Base-by-base conservation (phyloP, 2,888 invertebrate genomes). In the Cotesia congregata region DNA sequence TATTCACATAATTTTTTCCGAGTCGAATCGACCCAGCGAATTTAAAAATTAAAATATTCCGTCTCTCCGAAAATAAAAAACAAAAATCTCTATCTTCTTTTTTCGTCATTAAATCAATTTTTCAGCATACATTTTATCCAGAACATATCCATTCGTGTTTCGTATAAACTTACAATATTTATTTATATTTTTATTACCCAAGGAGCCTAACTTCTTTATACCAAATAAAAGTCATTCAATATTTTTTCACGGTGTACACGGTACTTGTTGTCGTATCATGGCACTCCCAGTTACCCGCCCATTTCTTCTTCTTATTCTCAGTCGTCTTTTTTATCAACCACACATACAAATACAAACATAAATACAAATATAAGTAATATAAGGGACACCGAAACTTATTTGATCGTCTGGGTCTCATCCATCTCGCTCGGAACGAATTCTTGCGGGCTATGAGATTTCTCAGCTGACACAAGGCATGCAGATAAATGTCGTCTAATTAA, bases 401-500 rank as follows among this genome's bases (percentile, higher is more conserved):
- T 20, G 30, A 30, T 68, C 12, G 38, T 39, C 12, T 30, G 30
- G 30, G 20, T 38, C 50, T 69, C 20, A 50, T 59, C 62, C 41
- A 38, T 40, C 65, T 61, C 39, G 39, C 59, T 74, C 76, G 79
- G 76, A 78, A 81, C 78, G 78, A 83, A 84, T 85, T 85, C 85
- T 83, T 83, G 79, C 73, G 80, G 80, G 78, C 79, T 80, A 82
- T 82, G 83, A 85, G 85, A 85, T 86, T 86, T 85, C 86, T 83
- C 82, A 76, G 67, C 81, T 84, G 85, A 84, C 83, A 59, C 83
- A 50, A 50, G 83, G 83, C 85, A 83, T 80, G 82, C 83, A 84
- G 85, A 87, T 86, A 86, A 87, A 86, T 87, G 86, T 86, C 86
- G 83, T 85, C 84, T 87, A 87, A 87, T 87, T 87, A 87, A 87